Base-by-base conservation (phyloP, 92 coral and sea anemone species). In the Phymanthus crucifer region DNA sequence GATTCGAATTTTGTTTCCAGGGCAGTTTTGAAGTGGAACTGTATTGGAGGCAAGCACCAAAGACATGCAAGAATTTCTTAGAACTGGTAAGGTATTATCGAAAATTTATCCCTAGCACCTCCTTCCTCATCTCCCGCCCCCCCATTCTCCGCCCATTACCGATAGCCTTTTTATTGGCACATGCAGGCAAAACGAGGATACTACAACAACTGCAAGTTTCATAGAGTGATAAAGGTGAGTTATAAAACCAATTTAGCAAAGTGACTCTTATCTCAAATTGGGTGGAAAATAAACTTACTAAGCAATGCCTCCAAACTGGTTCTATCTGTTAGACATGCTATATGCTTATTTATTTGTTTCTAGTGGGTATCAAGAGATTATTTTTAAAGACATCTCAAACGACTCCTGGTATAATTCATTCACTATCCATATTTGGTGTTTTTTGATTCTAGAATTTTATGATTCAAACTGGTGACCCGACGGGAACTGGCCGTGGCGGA, bases 401-500 rank as follows among this genome's bases (percentile, higher is more conserved):
- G 1, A 38, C 43, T 4, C 43, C 43, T 38, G 43, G 10, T 10
- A 38, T 38, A 38, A 50, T n/a, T 24, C 11, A 2, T 57, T 57
- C n/a, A 31, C 24, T 17, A 57, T 50, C 1, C 66, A 21, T 67
- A 26, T 9, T 29, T 17, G 0, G 2, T 70, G 0, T 1, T 29
- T 32, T 57, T 19, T 46, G 23, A 58, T 71, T n/a, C n/a, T 72
- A 96, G 98, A 92, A 89, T 86, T 96, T 96, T 45, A 96, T 96
- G 99, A 91, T 96, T 74, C 99, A 96, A 70, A 90, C 97, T 77
- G 99, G 99, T 33, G 99, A 96, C 78, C 99, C 99, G 18, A 96
- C 98, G 18, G 99, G 98, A 10, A 93, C 99, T 56, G 99, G 99
- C 1, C 74, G 91, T 50, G 99, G 99, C 40, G 99, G 99, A 29